Evolutionary conservation across 2,888 invertebrate species (phyloP).

Genomic region (Eueremaeus valkanovi): DNA sequence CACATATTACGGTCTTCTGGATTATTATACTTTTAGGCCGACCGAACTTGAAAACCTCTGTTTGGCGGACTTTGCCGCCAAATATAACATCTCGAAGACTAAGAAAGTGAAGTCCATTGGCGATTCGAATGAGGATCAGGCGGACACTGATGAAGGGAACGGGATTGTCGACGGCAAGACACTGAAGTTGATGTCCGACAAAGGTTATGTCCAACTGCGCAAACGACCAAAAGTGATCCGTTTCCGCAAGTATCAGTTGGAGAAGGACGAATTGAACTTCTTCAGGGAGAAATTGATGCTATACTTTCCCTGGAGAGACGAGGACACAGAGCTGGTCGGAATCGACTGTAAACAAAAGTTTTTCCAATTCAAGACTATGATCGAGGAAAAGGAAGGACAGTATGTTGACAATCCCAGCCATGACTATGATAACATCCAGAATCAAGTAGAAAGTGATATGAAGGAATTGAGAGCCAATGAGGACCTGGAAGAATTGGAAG

Average conservation of each 20-base stretch:
- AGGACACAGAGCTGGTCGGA: neutral
- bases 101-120: no score
- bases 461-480: no score
- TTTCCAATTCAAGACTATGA: no score
- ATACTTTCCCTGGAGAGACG: constrained; percentile 48
- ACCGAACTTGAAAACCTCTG: constrained; percentile 48
- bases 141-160: neutral
- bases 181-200: neutral
- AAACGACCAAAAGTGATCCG: neutral
- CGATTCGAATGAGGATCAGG: no score
- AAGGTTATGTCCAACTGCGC: neutral
- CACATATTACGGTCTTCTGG: constrained; percentile 45
- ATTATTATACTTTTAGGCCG: constrained; percentile 49
- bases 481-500: no score
- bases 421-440: no score
- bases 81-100: constrained; percentile 37
- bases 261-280: constrained; percentile 41
- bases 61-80: constrained; percentile 49
- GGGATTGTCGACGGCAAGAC: constrained; percentile 20
- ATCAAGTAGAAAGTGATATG: no score
- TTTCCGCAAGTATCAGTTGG: neutral
- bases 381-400: no score
- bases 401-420: no score
- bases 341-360: no score
- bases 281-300: constrained; percentile 49